phyloP scores from a whole-genome alignment of 2,797 vertebrate species.

The Erpetoichthys calabaricus region DNA sequence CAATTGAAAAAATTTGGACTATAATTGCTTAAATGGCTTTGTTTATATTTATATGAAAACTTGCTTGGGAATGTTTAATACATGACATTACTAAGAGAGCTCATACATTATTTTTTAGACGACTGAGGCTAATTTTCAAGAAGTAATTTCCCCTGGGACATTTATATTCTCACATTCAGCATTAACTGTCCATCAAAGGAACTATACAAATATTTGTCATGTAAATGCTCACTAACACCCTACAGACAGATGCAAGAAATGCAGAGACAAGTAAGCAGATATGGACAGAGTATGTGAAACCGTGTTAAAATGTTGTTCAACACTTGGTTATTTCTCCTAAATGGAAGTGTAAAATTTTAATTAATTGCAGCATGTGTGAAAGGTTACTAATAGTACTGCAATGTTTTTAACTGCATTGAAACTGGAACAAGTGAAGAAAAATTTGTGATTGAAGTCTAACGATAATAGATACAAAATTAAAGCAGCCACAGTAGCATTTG shows the following conservation, averaged over 20 bases:
- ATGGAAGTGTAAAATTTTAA: too few relatives aligned
- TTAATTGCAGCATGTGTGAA: too few relatives aligned
- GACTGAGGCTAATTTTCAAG: slow-evolving; percentile 53
- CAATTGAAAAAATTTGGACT: background rate
- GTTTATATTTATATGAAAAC: slow-evolving; percentile 2
- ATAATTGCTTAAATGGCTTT: background rate
- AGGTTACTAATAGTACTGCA: too few relatives aligned
- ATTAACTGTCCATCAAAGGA: slow-evolving; percentile 58
- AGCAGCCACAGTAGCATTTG: too few relatives aligned
- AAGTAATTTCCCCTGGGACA: slow-evolving; percentile 44
- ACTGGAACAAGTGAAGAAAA: too few relatives aligned
- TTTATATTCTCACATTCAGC: slow-evolving; percentile 57
- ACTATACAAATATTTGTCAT: slow-evolving; percentile 37
- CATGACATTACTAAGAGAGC: slow-evolving; percentile 35
- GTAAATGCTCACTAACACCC: slow-evolving; percentile 11
- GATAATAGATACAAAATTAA: too few relatives aligned
- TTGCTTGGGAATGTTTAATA: slow-evolving; percentile 10
- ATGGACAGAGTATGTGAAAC: background rate
- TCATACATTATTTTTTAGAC: slow-evolving; percentile 41
- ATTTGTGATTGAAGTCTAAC: too few relatives aligned
- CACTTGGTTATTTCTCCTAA: too few relatives aligned
- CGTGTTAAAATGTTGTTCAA: too few relatives aligned
- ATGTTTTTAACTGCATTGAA: too few relatives aligned
- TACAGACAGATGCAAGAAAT: background rate
- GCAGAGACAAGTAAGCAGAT: slow-evolving; percentile 4